Percentiles rank a stretch among this genome's conserved stretches.
Evolutionary conservation across 2,888 invertebrate species (phyloP).

Genomic region (Campoletis raptor): DNA sequence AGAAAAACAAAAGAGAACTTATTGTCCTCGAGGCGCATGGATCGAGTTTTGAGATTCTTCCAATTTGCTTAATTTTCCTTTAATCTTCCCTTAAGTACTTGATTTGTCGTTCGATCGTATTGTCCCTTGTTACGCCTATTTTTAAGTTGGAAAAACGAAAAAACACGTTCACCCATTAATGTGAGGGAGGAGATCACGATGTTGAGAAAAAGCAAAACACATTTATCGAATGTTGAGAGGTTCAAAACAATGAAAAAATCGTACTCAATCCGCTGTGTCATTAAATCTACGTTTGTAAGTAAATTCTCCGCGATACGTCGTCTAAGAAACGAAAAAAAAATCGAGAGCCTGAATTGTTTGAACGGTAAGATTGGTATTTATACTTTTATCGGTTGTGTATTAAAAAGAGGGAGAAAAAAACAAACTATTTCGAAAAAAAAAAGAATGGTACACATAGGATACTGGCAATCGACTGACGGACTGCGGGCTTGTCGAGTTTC

Average conservation of each 20-base stretch:
- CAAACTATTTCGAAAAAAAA: constrained; percentile 9
- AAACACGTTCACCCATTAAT: not conserved
- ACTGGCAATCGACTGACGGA: constrained; percentile 65
- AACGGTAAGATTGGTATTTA: constrained; percentile 37
- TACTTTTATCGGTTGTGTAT: constrained; percentile 12
- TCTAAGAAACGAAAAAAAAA: constrained; percentile 44
- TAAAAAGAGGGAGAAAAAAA: constrained; percentile 11
- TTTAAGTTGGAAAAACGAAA: not conserved
- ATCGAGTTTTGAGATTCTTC: constrained; percentile 46
- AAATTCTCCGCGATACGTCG: constrained; percentile 74
- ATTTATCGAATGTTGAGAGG: constrained; percentile 48
- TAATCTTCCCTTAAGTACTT: constrained; percentile 49
- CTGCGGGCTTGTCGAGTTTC: constrained; percentile 47
- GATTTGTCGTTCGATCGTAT: constrained; percentile 11
- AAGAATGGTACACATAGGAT: constrained; percentile 45
- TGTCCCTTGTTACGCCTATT: not conserved
- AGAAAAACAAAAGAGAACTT: not conserved
- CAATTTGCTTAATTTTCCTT: constrained; percentile 13
- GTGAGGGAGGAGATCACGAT: not conserved
- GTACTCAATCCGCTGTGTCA: constrained; percentile 63
- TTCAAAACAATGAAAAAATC: constrained; percentile 47
- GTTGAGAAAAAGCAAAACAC: not conserved
- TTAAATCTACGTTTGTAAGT: constrained; percentile 74
- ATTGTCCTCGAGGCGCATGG: constrained; percentile 4
- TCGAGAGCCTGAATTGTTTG: constrained; percentile 15